phyloP scores from a whole-genome alignment of 2,113 vertebrate genomes.

The Petaurus breviceps region DNA sequence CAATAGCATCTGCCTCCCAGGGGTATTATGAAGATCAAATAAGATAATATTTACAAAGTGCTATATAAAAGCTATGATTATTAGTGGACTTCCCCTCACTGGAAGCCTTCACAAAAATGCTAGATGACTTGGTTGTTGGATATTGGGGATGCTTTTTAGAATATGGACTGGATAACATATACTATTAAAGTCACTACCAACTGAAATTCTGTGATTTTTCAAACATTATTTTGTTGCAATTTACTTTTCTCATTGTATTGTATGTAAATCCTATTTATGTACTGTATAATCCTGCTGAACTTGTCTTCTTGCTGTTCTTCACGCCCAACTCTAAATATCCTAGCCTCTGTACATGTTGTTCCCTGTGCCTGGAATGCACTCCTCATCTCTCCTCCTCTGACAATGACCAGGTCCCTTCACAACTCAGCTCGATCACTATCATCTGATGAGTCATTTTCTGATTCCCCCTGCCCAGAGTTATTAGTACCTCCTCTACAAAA shows the following conservation, averaged over 20 bases:
- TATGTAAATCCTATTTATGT: not conserved
- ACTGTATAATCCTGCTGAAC: not conserved
- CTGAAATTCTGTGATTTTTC: not conserved
- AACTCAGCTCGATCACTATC: not conserved
- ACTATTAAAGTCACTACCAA: not conserved
- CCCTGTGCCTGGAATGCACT: not conserved
- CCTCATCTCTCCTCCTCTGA: not conserved
- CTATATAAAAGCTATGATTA: not conserved
- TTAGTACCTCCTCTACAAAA: not conserved
- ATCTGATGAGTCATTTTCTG: not conserved
- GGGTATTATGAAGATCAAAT: not conserved
- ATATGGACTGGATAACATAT: not conserved
- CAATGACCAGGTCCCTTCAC: not conserved
- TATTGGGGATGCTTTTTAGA: not conserved
- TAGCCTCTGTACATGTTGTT: not conserved
- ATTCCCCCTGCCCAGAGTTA: not conserved
- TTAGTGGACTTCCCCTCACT: not conserved
- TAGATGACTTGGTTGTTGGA: not conserved
- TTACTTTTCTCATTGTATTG: not conserved
- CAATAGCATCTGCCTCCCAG: not conserved
- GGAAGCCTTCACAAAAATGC: not conserved
- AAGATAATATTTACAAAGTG: not conserved
- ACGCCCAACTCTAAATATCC: not conserved
- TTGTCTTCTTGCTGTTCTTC: not conserved
- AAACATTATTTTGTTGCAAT: not conserved